Base-by-base conservation (phyloP, 2,113 vertebrate genomes). In the Narcine bancroftii region DNA sequence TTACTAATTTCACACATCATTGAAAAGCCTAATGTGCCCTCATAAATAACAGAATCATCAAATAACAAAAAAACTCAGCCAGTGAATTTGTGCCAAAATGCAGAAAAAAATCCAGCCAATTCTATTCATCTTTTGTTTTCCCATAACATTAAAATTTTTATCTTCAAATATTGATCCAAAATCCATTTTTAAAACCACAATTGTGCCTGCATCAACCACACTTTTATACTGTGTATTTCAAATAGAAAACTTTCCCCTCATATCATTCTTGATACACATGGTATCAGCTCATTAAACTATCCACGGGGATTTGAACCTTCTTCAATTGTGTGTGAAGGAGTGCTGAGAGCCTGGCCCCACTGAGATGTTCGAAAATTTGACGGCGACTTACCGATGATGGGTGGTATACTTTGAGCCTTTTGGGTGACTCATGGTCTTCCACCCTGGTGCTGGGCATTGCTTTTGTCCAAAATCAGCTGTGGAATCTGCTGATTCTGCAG, bases 381-480 rank as follows among this genome's bases (percentile, higher is more conserved):
- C 87, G 13, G 89, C 63, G 83, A 29, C 96, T 95, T 93, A 99
- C 99, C 98, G 97, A 95, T 99, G 98, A 94, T 99, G 98, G 94
- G 99, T 98, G 95, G 97, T 98, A 96, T 99, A 99, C 94, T 99
- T 99, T 94, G 96, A 97, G 94, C 95, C 95, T 96, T 96, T 97
- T 85, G 97, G 94, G 89, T 97, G 97, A 72, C 96, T 96, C 92
- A 97, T 96, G 93, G 95, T 97, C 95, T 98, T 98, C 93, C 95
- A 99, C 94, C 97, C 95, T 92, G 98, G 94, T 11, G 97, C 94
- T 7, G 97, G 94, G 93, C 96, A 99, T 93, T 94, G 94, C 42
- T 96, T 94, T 0, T 96, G 97, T 39, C 95, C 95, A 69, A 94
- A 94, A 71, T 73, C 66, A 39, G 96, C 93, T 29, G 95, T 94